Evolutionary conservation across 2,113 vertebrate genomes (phyloP), one percentile per base, ranked within the genome.

Genomic region (Pipa parva): DNA sequence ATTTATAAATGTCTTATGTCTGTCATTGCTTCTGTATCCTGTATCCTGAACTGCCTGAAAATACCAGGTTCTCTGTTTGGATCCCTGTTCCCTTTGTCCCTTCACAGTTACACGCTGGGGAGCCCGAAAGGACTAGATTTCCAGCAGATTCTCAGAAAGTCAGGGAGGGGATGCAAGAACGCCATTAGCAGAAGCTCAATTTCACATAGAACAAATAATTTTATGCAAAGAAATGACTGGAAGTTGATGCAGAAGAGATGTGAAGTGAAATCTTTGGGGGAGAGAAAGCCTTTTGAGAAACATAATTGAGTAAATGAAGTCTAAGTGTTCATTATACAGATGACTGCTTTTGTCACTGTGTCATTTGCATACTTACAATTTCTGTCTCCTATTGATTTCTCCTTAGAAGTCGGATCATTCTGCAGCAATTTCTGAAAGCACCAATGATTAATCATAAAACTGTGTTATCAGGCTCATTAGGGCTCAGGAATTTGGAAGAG

Each of bases 321-420:
- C 56, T 69, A 69, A 69, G 65, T 69, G 65, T 60, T 69, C 56
- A 60, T 69, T 69, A 59, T 69, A 69, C 65, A 69, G 65, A 59
- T 60, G 65, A 69, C 56, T 60, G 65, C 65, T 52, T 69, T 69
- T 69, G 65, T 69, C 65, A 60, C 57, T 25, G 56, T 69, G 65
- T 37, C 65, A 69, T 69, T 69, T 69, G 65, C 65, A 69, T 69
- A 68, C 45, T 37, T 39, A 59, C 56, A 69, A 51, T 60, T 60
- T 59, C 65, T 33, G 56, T 39, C 45, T 69, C 57, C 65, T 69
- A 69, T 69, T 69, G 65, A 69, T 69, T 69, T 68, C 56, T 69
- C 56, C 57, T 60, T 49, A 60, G 65, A 69, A 69, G 65, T 69
- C 57, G 31, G 65, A 69, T 59, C 56, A 52, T 59, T 60, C 46